A percentile compares a stretch with the other conserved stretches of the same genome.
phyloP scores from a whole-genome alignment of 2,113 vertebrate genomes.

The Dipodomys merriami region DNA sequence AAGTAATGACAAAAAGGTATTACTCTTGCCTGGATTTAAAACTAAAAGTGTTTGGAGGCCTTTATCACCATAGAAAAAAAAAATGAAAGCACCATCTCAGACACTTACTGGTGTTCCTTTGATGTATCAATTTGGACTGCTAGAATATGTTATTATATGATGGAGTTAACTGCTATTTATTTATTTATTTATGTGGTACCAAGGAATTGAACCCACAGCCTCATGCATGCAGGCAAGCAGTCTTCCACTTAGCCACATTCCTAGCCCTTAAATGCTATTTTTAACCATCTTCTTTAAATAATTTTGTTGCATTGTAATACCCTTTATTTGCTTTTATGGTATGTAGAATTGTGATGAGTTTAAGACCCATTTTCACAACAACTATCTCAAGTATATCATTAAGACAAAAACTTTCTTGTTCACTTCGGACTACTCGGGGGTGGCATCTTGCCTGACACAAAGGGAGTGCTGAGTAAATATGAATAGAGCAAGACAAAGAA shows the following conservation, averaged over 20 bases:
- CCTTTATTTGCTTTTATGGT: background rate
- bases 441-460: background rate
- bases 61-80: conserved; percentile 33
- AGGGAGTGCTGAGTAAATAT: background rate
- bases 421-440: background rate
- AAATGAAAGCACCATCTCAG: background rate
- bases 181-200: background rate
- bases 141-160: background rate
- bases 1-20: background rate
- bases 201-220: no score
- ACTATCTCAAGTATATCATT: background rate
- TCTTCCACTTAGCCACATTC: no score
- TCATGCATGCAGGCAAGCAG: no score
- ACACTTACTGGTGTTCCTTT: background rate
- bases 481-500: conserved; percentile 16
- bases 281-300: background rate
- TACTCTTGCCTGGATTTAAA: conserved; percentile 18
- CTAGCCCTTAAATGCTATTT: no score
- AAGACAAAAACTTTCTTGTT: background rate
- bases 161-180: background rate
- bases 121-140: conserved; percentile 20
- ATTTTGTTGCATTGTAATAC: background rate
- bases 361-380: conserved; percentile 34
- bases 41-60: background rate
- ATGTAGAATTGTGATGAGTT: background rate